Conservation (phyloP, 35 echinoderm and acorn worm species). For the Diadema setosum region DNA sequence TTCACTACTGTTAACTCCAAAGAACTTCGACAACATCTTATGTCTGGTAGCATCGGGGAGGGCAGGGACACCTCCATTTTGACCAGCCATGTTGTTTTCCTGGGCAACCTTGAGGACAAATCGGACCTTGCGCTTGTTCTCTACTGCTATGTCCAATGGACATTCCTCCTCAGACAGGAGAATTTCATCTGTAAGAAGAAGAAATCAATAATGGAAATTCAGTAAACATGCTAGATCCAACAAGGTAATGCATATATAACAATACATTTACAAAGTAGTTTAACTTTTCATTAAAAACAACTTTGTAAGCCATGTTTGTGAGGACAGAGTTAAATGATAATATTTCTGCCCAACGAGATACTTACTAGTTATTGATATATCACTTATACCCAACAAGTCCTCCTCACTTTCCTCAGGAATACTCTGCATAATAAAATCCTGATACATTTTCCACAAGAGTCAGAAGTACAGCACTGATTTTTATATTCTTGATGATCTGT, state of each 20-base stretch:
- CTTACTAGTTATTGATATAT: no score
- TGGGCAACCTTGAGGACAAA: slow-evolving; percentile 80
- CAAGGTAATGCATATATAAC: no score
- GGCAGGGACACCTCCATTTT: neutral
- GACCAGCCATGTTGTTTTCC: neutral
- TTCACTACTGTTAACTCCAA: slow-evolving; percentile 75
- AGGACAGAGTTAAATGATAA: no score
- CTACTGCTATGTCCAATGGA: slow-evolving; percentile 79
- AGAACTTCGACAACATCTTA: slow-evolving; percentile 79
- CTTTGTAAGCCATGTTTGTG: no score
- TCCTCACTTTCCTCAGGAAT: neutral
- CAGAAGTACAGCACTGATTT: no score
- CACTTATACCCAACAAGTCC: neutral
- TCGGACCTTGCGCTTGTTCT: slow-evolving; percentile 45
- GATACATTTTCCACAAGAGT: no score
- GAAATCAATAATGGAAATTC: neutral
- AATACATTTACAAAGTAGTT: no score
- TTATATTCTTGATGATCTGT: no score
- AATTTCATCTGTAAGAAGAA: slow-evolving; percentile 87
- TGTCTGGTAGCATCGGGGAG: neutral
- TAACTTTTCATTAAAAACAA: no score
- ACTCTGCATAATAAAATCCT: no score
- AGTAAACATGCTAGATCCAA: no score
- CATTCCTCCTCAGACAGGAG: slow-evolving; percentile 71
- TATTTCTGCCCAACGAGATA: no score